Base-by-base conservation (phyloP, 2,797 vertebrate genomes). In the Enteromius thamalakanensis region DNA sequence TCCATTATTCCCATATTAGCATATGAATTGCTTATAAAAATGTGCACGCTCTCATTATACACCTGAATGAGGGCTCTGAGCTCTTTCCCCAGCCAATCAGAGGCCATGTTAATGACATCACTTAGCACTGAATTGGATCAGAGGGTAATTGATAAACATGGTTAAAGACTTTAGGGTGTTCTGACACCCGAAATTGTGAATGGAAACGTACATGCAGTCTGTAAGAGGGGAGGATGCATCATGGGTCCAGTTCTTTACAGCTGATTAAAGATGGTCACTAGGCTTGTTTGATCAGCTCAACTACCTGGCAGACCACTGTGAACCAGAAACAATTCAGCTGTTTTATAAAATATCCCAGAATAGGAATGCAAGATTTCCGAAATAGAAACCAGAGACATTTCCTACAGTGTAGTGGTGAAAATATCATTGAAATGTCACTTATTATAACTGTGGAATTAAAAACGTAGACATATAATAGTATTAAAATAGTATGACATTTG, bases 1-100 rank as follows among this genome's bases (percentile, higher is more conserved):
- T 88, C 88, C 89, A 87, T 90, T 72, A 82, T 76, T 77, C 29
- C 9, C 3, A 37, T 42, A 93, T 93, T 93, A 92, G 87, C 92
- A 93, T 93, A 87, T 91, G 90, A 91, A 88, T 88, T 88, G 87
- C 87, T 86, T 65, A 84, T 86, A 81, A 85, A 64, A 79, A 67
- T 83, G 72, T 37, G 53, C 84, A 77, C 49, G 68, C 76, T 42
- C 80, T 76, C 65, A 71, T 80, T 83, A 81, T 78, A 58, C 79
- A 83, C 80, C 68, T 80, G 58, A 74, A 65, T 47, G 74, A 81
- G 67, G 72, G 65, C 40, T 75, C 85, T 60, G 84, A 42, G 4
- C 3, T 69, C 78, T 87, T 91, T 78, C 71, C 86, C 85, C 87
- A 91, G 87, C 90, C 81, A 74, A 92, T 91, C 88, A 53, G 60